Evolutionary conservation across 1,140 invertebrate species (phyloP).

Genomic region (Pectinophora gossypiella): DNA sequence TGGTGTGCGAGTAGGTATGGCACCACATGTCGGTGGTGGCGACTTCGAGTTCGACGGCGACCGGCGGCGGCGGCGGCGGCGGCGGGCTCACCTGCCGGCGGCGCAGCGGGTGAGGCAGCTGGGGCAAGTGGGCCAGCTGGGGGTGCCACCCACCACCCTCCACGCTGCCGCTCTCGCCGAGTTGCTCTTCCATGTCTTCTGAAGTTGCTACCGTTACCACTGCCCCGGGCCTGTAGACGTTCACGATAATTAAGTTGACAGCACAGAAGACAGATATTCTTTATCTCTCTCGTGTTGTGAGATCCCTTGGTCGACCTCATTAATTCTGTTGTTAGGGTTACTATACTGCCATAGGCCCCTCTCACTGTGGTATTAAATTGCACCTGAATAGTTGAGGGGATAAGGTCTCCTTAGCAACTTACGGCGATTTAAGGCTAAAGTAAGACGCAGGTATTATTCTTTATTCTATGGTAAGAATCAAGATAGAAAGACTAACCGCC

Average conservation of each 20-base stretch:
- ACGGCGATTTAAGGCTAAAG: too few relatives aligned
- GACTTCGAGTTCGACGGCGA: constrained; percentile 59
- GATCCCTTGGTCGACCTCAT: too few relatives aligned
- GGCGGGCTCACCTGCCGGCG: constrained; percentile 42
- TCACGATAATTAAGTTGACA: too few relatives aligned
- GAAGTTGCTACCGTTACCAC: constrained; percentile 49
- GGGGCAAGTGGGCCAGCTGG: constrained; percentile 38
- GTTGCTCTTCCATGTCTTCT: constrained; percentile 25
- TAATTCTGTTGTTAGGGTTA: too few relatives aligned
- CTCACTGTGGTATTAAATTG: too few relatives aligned
- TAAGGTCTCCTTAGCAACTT: too few relatives aligned
- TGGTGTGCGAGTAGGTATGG: constrained; percentile 31
- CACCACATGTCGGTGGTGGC: constrained; percentile 67
- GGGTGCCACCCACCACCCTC: constrained; percentile 11
- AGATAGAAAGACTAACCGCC: constrained; percentile 65
- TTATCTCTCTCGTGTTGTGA: too few relatives aligned
- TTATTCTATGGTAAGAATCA: too few relatives aligned
- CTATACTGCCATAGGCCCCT: too few relatives aligned
- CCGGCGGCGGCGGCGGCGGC: constrained; percentile 61
- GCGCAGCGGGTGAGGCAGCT: constrained; percentile 33
- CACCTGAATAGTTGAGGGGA: too few relatives aligned
- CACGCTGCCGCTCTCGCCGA: constrained; percentile 16
- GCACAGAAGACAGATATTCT: too few relatives aligned
- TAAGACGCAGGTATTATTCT: too few relatives aligned
- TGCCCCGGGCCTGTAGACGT: constrained; percentile 23